Base-by-base conservation (phyloP, 2,888 invertebrate species). In the Agriopis aurantiaria region DNA sequence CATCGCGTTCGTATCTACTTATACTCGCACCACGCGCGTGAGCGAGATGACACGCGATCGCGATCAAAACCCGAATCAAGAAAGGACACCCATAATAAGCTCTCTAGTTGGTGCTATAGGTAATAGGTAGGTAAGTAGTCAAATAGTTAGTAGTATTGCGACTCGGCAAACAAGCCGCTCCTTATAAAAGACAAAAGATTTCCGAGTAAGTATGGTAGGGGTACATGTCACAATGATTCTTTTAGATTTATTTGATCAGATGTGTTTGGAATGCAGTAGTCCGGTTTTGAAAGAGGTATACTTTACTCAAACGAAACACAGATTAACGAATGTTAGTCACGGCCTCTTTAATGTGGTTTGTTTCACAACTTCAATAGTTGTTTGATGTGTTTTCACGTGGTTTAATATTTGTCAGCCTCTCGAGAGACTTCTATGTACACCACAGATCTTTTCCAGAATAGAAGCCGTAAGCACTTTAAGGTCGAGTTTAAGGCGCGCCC, bases 231-330 rank as follows among this genome's bases (percentile, higher is more conserved):
- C 73, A 78, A 76, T 77, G 81, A 82, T 80, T 83, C 76, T 80
- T 81, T 80, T 89, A 87, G 93, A 93, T 93, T 93, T 92, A 90
- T 93, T 92, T 91, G 84, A 86, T 86, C 93, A 93, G 91, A 77
- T 93, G 93, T 86, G 84, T 82, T 79, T 74, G 83, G 85, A 86
- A 87, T 88, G 86, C 83, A 83, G 81, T 79, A 79, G 82, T 78
- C 78, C 77, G 80, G 75, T 83, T 81, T 79, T 77, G 78, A 72
- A 81, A 80, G 71, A 76, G 68, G 73, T 66, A 68, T 83, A 63
- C 65, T 52, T 84, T 84, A 78, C 77, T 80, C 81, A 76, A 79
- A 78, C 79, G 78, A 79, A 78, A 82, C 75, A 82, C 75, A 76
- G 81, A 80, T 82, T 80, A 81, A 73, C 73, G 17, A 69, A 69